phyloP scores from a whole-genome alignment of 2,113 vertebrate species.

The Platichthys flesus region DNA sequence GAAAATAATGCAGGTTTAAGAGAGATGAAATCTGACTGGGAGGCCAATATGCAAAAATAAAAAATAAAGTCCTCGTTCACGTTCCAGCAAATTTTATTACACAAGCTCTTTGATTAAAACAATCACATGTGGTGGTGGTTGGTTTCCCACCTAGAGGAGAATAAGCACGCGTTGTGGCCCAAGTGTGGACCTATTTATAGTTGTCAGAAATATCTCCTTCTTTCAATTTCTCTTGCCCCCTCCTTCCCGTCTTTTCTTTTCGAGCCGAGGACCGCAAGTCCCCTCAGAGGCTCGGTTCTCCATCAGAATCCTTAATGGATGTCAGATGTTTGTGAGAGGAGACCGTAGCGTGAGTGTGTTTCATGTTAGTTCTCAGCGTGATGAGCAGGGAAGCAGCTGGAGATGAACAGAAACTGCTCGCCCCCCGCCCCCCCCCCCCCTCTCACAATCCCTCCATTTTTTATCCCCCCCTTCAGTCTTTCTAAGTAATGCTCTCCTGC shows the following conservation, averaged over 20 bases:
- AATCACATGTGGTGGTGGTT: slow-evolving; percentile 34
- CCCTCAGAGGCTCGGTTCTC: slow-evolving; percentile 73
- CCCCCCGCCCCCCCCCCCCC: slow-evolving; percentile 65
- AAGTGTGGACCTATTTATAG: slow-evolving; percentile 51
- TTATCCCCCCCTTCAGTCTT: slow-evolving; percentile 66
- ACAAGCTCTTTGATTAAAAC: not conserved
- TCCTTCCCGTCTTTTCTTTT: slow-evolving; percentile 35
- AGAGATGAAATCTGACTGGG: not conserved
- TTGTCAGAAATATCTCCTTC: slow-evolving; percentile 57
- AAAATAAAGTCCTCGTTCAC: not conserved
- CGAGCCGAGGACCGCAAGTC: slow-evolving; percentile 69
- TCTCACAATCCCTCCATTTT: slow-evolving; percentile 75
- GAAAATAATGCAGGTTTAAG: not conserved
- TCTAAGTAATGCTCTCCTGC: slow-evolving; percentile 63
- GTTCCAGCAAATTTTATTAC: not conserved
- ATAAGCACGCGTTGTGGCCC: not conserved
- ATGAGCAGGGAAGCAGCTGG: slow-evolving; percentile 84
- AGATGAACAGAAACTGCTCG: slow-evolving; percentile 79
- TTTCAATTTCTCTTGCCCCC: slow-evolving; percentile 45
- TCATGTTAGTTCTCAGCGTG: slow-evolving; percentile 83
- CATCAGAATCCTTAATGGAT: slow-evolving; percentile 81
- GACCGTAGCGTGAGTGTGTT: slow-evolving; percentile 84
- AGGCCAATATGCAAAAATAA: not conserved
- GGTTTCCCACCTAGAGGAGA: slow-evolving; percentile 19
- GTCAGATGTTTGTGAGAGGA: slow-evolving; percentile 83